Percentiles rank a stretch among this genome's conserved stretches.
Evolutionary conservation across 2,797 vertebrate genomes (phyloP).

Genomic region (Diplodus puntazzo): DNA sequence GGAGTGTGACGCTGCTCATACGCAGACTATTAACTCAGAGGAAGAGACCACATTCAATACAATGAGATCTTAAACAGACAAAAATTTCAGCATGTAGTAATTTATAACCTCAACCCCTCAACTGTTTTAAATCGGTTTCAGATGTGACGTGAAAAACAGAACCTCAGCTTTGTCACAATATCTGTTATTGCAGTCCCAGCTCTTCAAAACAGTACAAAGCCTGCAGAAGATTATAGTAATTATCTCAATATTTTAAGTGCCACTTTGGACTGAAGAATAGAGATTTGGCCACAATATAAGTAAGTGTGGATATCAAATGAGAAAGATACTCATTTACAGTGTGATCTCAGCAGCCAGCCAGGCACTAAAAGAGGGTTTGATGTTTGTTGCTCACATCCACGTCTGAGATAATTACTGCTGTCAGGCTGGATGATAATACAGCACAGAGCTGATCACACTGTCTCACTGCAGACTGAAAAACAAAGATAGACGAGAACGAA

Average conservation of each 20-base stretch:
- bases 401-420: slow-evolving; percentile 60
- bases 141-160: slow-evolving; percentile 18
- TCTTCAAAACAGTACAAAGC: slow-evolving; percentile 33
- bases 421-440: slow-evolving; percentile 50
- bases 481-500: slow-evolving; percentile 23
- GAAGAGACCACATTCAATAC: not conserved
- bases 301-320: slow-evolving; percentile 45
- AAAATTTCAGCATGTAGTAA: not conserved
- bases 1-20: not conserved
- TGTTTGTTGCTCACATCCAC: slow-evolving; percentile 55
- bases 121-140: not conserved
- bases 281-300: slow-evolving; percentile 41
- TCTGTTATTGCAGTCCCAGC: slow-evolving; percentile 34
- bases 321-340: slow-evolving; percentile 61
- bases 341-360: slow-evolving; percentile 50
- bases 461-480: slow-evolving; percentile 41
- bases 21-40: not conserved
- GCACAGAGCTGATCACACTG: slow-evolving; percentile 43
- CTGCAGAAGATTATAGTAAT: slow-evolving; percentile 63
- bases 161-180: slow-evolving; percentile 11
- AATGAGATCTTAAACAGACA: not conserved
- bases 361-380: slow-evolving; percentile 57
- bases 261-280: slow-evolving; percentile 49
- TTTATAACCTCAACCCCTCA: not conserved
- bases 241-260: slow-evolving; percentile 56